phyloP scores from a whole-genome alignment of 2,113 vertebrate genomes.

The Sinocyclocheilus rhinocerous region DNA sequence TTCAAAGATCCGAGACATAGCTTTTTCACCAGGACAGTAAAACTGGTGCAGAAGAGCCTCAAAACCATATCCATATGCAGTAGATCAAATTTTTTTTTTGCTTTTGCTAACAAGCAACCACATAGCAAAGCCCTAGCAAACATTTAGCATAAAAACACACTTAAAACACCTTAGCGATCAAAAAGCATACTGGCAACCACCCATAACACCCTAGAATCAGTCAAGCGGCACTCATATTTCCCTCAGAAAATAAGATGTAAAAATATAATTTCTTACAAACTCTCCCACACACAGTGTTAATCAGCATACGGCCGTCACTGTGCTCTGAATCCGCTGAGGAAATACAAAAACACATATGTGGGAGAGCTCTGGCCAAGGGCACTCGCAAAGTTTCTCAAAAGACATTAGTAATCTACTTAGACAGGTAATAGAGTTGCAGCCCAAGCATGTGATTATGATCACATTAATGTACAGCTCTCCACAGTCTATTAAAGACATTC shows the following conservation, averaged over 20 bases:
- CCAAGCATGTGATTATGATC: slow-evolving; percentile 46
- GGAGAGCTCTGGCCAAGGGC: not conserved
- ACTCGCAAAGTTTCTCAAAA: slow-evolving; percentile 10
- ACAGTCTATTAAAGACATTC: not conserved
- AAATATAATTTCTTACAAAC: not conserved
- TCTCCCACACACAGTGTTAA: not conserved
- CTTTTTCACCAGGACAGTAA: not conserved
- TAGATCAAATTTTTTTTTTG: not conserved
- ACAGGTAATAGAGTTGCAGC: slow-evolving; percentile 42
- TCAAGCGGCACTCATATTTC: not conserved
- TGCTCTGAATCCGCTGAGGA: not conserved
- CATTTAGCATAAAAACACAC: not conserved
- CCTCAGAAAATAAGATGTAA: not conserved
- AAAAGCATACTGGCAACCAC: not conserved
- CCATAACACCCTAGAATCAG: not conserved
- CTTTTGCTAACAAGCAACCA: not conserved
- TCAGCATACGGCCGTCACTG: not conserved
- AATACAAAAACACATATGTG: not conserved
- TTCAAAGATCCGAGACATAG: too few species aligned
- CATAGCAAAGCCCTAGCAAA: not conserved
- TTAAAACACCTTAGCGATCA: not conserved
- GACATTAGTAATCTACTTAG: slow-evolving; percentile 24
- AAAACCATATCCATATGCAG: not conserved
- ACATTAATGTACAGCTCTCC: slow-evolving; percentile 34
- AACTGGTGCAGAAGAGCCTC: not conserved